These are phyloP conservation scores for Strix aluco DNA, from an alignment of 2,113 vertebrate species.

Conservation along the genomic window DNA sequence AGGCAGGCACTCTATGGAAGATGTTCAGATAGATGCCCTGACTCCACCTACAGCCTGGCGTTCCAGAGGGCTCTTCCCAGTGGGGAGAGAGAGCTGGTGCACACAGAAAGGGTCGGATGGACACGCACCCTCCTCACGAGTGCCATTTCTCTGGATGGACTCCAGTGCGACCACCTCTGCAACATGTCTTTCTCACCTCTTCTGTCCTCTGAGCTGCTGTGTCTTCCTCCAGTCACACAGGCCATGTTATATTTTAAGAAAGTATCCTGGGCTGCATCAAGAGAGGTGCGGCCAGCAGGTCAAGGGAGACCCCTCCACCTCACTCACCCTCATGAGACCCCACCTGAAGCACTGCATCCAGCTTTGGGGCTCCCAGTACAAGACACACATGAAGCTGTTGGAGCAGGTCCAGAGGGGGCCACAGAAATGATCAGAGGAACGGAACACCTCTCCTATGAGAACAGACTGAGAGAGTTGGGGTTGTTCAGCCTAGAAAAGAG, in stretches of 20 bases:
- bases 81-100: not conserved
- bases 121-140: rapidly evolving
- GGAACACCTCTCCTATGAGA: not conserved
- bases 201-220: not conserved
- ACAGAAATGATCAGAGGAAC: no score
- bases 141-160: not conserved
- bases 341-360: no score
- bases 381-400: not conserved
- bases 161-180: not conserved
- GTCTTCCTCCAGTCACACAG: not conserved
- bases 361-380: not conserved
- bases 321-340: not conserved
- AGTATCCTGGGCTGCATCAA: not conserved
- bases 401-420: not conserved
- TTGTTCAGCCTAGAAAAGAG: not conserved
- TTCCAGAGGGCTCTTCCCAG: not conserved
- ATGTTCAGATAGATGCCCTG: not conserved
- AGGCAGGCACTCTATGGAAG: not conserved
- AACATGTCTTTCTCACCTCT: not conserved
- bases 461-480: not conserved
- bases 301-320: not conserved
- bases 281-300: not conserved
- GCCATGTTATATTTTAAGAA: not conserved
- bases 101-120: not conserved
- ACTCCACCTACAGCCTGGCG: not conserved